Evolutionary conservation across 2,888 invertebrate genomes (phyloP), one percentile per base, ranked within the genome.

Genomic region (Heliconius hortense): DNA sequence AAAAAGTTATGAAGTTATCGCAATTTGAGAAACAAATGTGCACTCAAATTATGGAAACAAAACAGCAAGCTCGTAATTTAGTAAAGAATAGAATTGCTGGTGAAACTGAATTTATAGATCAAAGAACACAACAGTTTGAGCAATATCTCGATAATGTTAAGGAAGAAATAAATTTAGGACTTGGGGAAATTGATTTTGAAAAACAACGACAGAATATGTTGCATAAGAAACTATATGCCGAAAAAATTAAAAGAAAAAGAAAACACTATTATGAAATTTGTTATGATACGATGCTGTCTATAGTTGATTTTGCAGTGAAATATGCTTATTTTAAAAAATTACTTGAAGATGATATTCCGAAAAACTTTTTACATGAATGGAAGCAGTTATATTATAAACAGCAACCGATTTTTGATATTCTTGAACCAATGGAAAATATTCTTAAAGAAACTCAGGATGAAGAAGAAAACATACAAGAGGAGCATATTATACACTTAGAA

Each of bases 11-110:
- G 84, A 95, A 95, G 82, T 92, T 96, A 77, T 95, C 96, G 0
- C 90, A 94, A 66, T 96, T 95, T 84, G 96, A 96, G 82, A 96
- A 96, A 84, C 95, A 95, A 86, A 95, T 96, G 90, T 92, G 95
- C 68, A 94, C 94, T 59, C 95, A 95, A 87, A 88, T 96, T 76
- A 94, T 95, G 86, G 95, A 96, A 84, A 94, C 96, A 0, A 94
- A 95, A 73, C 91, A 95, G 70, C 95, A 95, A 80, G 95, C 95
- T 59, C 91, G 95, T 62, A 91, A 93, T 79, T 91, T 96, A 79
- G 85, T 92, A 1, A 88, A 93, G 71, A 95, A 95, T 82, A 92
- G 95, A 82, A 86, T 89, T 67, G 86, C 92, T 68, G 92, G 95
- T 8, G 93, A 95, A 82, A 91, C 89, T 60, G 90, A 95, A 76